Evolutionary conservation across 2,888 invertebrate genomes (phyloP).

Genomic region (Colostygia pectinataria): DNA sequence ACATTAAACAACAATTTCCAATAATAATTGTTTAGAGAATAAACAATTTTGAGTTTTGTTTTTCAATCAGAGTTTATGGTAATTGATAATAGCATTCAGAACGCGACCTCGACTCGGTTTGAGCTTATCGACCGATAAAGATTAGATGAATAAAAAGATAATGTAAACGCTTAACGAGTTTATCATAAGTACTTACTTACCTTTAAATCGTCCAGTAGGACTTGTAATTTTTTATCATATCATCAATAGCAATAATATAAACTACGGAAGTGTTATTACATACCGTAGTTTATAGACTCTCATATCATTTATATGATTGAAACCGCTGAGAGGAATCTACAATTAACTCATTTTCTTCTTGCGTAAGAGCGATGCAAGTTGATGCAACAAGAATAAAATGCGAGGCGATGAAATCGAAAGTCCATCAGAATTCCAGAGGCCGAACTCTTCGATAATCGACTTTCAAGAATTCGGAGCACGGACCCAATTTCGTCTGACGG

Average conservation of each 20-base stretch:
- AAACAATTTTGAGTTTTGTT: no score
- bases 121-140: conserved; percentile 20
- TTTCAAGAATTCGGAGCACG: conserved; percentile 55
- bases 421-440: conserved; percentile 48
- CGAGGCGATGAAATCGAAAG: conserved; percentile 68
- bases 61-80: no score
- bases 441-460: conserved; percentile 40
- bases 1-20: no score
- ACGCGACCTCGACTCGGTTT: conserved; percentile 19
- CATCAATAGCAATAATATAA: conserved; percentile 7
- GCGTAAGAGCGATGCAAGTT: conserved; percentile 17
- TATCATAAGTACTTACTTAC: no score
- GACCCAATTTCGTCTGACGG: conserved; percentile 38
- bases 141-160: conserved; percentile 17
- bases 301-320: neutral
- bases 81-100: conserved; percentile 13
- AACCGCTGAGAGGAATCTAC: conserved; percentile 8
- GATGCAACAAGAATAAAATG: conserved; percentile 25
- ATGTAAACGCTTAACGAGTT: conserved; percentile 2
- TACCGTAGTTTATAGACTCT: neutral
- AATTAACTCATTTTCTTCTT: conserved; percentile 23
- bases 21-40: no score
- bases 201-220: conserved; percentile 4
- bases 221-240: conserved; percentile 13
- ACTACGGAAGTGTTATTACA: no score